phyloP scores from a whole-genome alignment of 1,140 invertebrate genomes.

The Armadillidium nasatum region DNA sequence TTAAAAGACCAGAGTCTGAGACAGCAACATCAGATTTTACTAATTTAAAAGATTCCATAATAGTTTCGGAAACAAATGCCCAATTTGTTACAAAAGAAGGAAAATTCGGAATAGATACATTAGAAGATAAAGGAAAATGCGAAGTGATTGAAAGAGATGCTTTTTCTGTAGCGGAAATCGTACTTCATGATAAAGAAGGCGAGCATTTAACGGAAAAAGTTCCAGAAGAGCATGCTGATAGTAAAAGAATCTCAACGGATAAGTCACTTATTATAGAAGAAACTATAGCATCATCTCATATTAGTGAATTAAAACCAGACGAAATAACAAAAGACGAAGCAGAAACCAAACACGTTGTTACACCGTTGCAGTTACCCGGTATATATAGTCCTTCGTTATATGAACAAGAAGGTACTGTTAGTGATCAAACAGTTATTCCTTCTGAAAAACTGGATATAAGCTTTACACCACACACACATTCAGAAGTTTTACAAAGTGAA shows the following conservation, averaged over 20 bases:
- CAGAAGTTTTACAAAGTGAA: constrained; percentile 32
- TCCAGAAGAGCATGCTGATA: background rate
- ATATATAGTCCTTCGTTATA: background rate
- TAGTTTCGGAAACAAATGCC: no score
- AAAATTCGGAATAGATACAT: no score
- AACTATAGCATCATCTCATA: background rate
- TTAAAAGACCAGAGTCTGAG: background rate
- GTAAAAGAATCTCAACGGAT: background rate
- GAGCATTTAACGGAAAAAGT: background rate
- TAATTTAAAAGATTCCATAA: no score
- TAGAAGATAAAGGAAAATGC: no score
- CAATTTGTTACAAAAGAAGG: no score
- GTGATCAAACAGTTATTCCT: constrained; percentile 20
- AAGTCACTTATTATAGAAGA: background rate
- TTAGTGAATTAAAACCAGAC: background rate
- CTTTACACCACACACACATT: constrained; percentile 36
- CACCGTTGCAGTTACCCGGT: background rate
- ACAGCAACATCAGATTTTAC: no score
- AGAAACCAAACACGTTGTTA: background rate
- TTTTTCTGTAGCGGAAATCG: no score
- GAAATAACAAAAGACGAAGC: background rate
- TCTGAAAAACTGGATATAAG: constrained; percentile 28
- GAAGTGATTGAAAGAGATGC: no score
- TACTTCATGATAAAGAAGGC: background rate
- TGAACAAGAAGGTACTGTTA: background rate